Evolutionary conservation across 1,140 invertebrate species (phyloP).

Genomic region (Neodiprion lecontei): DNA sequence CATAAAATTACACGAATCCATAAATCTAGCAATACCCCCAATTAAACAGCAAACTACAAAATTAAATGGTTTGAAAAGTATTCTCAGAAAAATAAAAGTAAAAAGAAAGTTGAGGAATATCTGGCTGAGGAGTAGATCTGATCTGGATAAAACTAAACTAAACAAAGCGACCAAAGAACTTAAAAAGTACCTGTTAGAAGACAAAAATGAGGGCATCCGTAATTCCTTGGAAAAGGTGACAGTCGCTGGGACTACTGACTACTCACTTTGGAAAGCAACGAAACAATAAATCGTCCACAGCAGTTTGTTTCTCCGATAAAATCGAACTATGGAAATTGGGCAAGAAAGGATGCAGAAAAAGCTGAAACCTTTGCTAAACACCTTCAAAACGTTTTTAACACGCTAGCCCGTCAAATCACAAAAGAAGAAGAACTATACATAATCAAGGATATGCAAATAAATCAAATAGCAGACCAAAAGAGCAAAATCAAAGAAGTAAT

Average conservation of each 20-base stretch:
- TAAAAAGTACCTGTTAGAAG: constrained; percentile 6
- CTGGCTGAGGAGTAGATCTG: too few relatives aligned
- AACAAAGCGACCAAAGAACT: background rate
- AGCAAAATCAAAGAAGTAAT: constrained; percentile 14
- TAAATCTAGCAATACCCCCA: too few relatives aligned
- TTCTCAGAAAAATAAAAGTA: too few relatives aligned
- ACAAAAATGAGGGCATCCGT: background rate
- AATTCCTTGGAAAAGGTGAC: constrained; percentile 13
- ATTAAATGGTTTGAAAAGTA: too few relatives aligned
- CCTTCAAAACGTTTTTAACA: constrained; percentile 20
- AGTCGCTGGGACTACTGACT: constrained; percentile 18
- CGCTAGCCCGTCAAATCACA: constrained; percentile 5
- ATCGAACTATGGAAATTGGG: constrained; percentile 21
- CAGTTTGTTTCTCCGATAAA: too few relatives aligned
- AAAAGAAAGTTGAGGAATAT: too few relatives aligned
- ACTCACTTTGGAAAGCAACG: constrained; percentile 34
- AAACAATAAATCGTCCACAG: constrained; percentile 20
- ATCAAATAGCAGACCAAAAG: background rate
- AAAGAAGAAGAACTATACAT: constrained; percentile 12
- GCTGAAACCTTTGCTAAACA: constrained; percentile 29
- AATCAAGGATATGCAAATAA: constrained; percentile 3
- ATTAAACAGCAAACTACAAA: too few relatives aligned
- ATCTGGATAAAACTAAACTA: too few relatives aligned
- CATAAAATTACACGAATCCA: too few relatives aligned
- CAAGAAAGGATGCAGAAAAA: constrained; percentile 29